Evolutionary conservation across 2,797 vertebrate species (phyloP), one percentile per base, ranked within the genome.

Genomic region (Xiphophorus birchmanni): DNA sequence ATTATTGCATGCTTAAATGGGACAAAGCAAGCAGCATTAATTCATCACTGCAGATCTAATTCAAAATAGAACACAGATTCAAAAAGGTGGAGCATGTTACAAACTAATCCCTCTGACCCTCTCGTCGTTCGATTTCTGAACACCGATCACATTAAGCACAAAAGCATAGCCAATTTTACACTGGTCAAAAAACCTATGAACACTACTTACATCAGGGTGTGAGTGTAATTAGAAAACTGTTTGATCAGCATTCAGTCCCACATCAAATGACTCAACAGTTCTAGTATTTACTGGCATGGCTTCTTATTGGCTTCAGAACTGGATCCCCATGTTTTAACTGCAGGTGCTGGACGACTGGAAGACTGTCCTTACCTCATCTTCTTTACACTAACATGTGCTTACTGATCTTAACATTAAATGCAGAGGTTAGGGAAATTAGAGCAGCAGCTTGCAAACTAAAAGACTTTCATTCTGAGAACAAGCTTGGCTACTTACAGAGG

Each of bases 171-270:
- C 12, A 12, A 26, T 54, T 6, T 54, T 37, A 74, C 35, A 75
- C 32, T 10, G 2, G 18, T 74, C 21, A n/a, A 56, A 26, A 74
- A 74, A 40, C 32, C 73, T 23, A 37, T 21, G 12, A 21, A 42
- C 23, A 75, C 23, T 10, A 35, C n/a, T 75, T 56, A 42, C 18
- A 37, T 37, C 9, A 42, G 35, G 74, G 6, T 75, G 26, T 75
- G 47, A 52, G 9, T 37, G 50, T 23, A 74, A 54, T 54, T 13
- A 52, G 11, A 37, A 54, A 75, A 7, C 11, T 74, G 48, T n/a
- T 75, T 56, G 37, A 75, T 42, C 50, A 56, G 74, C 35, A 75
- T 75, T 75, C 26, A 58, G 37, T 18, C 52, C 54, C 32, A 35
- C 12, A 29, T 75, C 37, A 75, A 75, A 56, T 75, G 18, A n/a